Percentiles rank a stretch among this genome's conserved stretches.
Evolutionary conservation across 2,888 invertebrate species (phyloP).

Genomic region (Agonopterix subpropinquella): DNA sequence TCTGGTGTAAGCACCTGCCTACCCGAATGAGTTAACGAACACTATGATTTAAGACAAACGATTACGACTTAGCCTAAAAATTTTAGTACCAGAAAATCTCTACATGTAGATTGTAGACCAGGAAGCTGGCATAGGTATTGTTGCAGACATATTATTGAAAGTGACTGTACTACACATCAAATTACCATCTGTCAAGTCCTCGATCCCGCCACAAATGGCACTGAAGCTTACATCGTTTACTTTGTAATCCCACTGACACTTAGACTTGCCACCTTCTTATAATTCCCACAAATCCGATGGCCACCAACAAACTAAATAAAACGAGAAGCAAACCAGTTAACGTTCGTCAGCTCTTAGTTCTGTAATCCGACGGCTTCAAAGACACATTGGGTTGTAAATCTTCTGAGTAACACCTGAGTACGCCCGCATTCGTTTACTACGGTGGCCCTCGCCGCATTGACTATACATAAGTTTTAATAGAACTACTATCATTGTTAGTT

Average conservation of each 20-base stretch:
- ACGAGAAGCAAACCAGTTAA: conserved; percentile 1
- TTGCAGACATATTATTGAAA: too few species aligned
- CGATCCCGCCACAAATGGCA: not conserved
- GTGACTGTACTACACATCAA: not conserved
- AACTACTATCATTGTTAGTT: too few species aligned
- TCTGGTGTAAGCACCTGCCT: too few species aligned
- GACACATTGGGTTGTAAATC: conserved; percentile 1
- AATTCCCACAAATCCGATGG: not conserved
- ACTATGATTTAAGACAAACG: too few species aligned
- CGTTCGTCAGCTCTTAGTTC: conserved; percentile 1
- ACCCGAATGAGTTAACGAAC: too few species aligned
- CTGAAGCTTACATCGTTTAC: not conserved
- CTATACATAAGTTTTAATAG: not conserved
- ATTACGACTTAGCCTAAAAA: too few species aligned
- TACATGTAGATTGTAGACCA: too few species aligned
- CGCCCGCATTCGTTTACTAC: too few species aligned
- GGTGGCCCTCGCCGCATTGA: not conserved
- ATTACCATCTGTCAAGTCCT: not conserved
- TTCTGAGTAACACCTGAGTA: not conserved
- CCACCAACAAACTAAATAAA: not conserved
- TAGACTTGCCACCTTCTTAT: too few species aligned
- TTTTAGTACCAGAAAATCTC: too few species aligned
- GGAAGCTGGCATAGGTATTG: too few species aligned
- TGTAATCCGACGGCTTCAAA: not conserved
- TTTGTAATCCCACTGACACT: not conserved